phyloP scores from a whole-genome alignment of 2,113 vertebrate species.

The Myrmecophaga tridactyla region DNA sequence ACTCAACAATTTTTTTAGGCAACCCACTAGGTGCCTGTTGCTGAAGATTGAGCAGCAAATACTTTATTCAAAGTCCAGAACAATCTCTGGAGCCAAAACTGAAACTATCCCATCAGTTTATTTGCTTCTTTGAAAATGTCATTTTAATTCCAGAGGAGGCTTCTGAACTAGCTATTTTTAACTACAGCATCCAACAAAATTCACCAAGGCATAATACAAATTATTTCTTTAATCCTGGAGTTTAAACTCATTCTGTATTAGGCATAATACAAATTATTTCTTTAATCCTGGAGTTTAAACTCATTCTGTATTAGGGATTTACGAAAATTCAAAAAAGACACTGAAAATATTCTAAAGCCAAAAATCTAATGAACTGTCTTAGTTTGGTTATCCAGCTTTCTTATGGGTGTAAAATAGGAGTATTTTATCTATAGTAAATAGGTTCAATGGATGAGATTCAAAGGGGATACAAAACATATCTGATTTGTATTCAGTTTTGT shows the following conservation, averaged over 20 bases:
- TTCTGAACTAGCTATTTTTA: background rate
- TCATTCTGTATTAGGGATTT: background rate
- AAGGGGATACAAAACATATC: background rate
- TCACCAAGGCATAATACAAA: background rate
- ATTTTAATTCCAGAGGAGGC: background rate
- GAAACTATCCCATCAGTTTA: background rate
- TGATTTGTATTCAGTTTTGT: background rate
- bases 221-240: background rate
- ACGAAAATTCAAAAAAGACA: background rate
- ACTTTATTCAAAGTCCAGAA: background rate
- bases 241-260: background rate
- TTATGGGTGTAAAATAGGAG: background rate
- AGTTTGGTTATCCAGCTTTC: background rate
- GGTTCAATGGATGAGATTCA: background rate
- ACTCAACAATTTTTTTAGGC: background rate
- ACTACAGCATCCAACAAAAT: background rate
- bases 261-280: background rate
- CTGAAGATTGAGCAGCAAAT: background rate
- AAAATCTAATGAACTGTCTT: background rate
- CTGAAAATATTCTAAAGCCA: background rate
- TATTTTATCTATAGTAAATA: background rate
- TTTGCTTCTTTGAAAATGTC: background rate
- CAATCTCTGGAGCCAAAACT: background rate
- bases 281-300: background rate
- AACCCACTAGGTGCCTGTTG: background rate